A percentile compares a stretch with the other conserved stretches of the same genome.
Conservation (phyloP, 2,113 vertebrate species). For the Epinephelus cyanopodus region DNA sequence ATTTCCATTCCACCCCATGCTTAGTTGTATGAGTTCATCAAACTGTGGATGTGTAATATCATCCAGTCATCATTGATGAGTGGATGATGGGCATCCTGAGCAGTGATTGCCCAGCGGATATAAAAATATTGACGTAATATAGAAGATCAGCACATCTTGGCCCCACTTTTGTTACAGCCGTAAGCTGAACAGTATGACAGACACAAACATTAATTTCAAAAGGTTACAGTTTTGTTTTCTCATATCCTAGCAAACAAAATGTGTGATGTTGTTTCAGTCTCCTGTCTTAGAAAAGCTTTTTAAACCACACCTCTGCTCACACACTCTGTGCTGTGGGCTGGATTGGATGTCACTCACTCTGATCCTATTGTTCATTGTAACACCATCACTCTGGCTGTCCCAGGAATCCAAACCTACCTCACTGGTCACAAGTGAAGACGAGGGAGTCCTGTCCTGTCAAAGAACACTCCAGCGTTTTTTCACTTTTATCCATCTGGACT, state of each 20-base stretch:
- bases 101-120: conserved; percentile 68
- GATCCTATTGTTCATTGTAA: conserved; percentile 69
- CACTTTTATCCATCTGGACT: conserved; percentile 21
- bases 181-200: background rate
- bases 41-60: conserved; percentile 68
- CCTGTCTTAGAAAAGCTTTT: conserved; percentile 1
- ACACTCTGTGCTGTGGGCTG: conserved; percentile 32
- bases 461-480: background rate
- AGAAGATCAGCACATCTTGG: background rate
- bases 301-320: conserved; percentile 35
- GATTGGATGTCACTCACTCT: conserved; percentile 71
- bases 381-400: conserved; percentile 42
- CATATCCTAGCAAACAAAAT: background rate
- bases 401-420: conserved; percentile 52
- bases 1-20: conserved; percentile 58
- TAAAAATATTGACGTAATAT: background rate
- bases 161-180: background rate
- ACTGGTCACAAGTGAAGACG: conserved; percentile 30
- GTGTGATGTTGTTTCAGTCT: background rate
- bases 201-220: background rate
- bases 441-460: conserved; percentile 12
- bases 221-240: background rate
- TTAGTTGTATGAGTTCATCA: conserved; percentile 43
- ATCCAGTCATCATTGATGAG: conserved; percentile 54
- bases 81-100: conserved; percentile 44